phyloP scores from a whole-genome alignment of 1,140 invertebrate species.

The Stratiolaelaps scimitus region DNA sequence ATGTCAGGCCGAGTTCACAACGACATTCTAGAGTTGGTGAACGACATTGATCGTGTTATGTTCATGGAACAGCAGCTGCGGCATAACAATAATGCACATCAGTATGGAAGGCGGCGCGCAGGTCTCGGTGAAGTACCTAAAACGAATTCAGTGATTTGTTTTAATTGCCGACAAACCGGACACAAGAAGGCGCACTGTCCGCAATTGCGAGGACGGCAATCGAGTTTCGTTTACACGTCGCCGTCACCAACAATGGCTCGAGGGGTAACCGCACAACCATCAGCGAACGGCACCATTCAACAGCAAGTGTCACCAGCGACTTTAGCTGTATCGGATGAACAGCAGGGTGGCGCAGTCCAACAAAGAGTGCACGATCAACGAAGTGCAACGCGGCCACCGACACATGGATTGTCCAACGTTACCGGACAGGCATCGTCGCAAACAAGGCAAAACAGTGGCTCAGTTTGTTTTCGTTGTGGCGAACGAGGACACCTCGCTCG shows the following conservation, averaged over 20 bases:
- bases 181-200: conserved; percentile 2
- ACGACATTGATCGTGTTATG: neutral
- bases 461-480: too few species aligned
- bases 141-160: too few species aligned
- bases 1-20: neutral
- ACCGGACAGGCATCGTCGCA: too few species aligned
- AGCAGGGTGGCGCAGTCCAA: neutral
- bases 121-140: neutral
- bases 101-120: neutral
- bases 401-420: too few species aligned
- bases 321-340: neutral
- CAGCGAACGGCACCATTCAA: neutral
- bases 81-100: neutral
- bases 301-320: neutral
- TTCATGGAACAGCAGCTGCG: neutral
- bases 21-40: neutral
- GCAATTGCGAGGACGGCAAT: neutral
- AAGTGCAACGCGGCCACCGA: too few species aligned
- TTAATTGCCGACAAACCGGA: neutral
- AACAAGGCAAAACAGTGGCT: too few species aligned
- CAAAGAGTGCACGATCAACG: neutral
- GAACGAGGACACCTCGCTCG: too few species aligned
- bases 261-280: neutral
- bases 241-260: too few species aligned
- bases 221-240: too few species aligned